Conservation (phyloP, 2,113 vertebrate species). For the Burhinus bistriatus region DNA sequence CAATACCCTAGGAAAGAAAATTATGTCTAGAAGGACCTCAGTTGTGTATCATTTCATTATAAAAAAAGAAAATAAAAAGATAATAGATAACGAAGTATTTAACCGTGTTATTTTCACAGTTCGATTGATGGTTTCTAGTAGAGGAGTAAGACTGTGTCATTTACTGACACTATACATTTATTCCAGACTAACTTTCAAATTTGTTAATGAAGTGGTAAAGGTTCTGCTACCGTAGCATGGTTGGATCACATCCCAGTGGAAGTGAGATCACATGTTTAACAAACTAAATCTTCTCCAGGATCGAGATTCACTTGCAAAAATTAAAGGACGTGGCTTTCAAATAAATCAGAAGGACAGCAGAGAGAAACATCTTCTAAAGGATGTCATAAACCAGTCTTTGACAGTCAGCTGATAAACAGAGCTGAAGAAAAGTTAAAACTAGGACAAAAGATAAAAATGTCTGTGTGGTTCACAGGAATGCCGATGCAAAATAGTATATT, state of each 20-base stretch:
- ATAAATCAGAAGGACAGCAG: neutral
- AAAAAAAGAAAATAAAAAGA: neutral
- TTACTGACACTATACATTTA: neutral
- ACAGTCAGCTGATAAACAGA: constrained; percentile 26
- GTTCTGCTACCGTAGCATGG: neutral
- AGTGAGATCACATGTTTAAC: neutral
- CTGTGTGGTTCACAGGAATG: neutral
- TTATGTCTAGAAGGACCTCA: neutral
- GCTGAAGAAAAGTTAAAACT: neutral
- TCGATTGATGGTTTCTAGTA: neutral
- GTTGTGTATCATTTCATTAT: neutral
- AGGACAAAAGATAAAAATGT: neutral
- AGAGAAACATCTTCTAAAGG: neutral
- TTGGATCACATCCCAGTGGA: neutral
- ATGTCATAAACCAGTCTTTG: neutral
- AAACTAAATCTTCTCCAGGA: neutral
- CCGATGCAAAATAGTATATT: neutral
- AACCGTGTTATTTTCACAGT: neutral
- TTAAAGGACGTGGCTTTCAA: neutral
- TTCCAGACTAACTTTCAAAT: neutral
- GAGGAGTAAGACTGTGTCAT: neutral
- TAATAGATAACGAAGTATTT: neutral
- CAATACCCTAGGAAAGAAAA: neutral
- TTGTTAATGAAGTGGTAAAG: neutral
- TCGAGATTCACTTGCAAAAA: neutral